Conservation (phyloP, 2,113 vertebrate genomes). For the Diphyllodes magnificus region DNA sequence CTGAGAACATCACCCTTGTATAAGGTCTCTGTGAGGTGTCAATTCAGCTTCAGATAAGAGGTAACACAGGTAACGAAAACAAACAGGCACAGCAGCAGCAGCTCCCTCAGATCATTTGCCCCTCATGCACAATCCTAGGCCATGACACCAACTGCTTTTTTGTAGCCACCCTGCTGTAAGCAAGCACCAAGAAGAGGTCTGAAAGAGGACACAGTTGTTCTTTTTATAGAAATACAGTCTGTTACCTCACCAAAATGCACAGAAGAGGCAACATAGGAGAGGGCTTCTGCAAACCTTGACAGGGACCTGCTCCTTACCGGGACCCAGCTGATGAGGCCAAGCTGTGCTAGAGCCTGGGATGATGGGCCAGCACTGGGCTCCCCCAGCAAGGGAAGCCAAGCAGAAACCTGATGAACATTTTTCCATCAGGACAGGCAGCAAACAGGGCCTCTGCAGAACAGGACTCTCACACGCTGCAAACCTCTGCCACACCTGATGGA, state of each 20-base stretch:
- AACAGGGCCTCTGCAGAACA: background rate
- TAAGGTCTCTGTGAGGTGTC: background rate
- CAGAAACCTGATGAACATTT: background rate
- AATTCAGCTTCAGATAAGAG: background rate
- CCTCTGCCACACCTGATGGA: background rate
- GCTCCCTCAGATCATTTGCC: background rate
- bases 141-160: background rate
- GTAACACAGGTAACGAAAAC: background rate
- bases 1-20: background rate
- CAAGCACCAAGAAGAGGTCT: background rate
- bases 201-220: background rate
- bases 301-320: background rate
- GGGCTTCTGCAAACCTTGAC: background rate
- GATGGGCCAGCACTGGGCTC: background rate
- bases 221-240: background rate
- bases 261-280: background rate
- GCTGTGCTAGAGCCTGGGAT: background rate
- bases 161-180: background rate
- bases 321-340: background rate
- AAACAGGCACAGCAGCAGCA: background rate
- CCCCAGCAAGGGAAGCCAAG: background rate
- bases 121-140: rapidly evolving
- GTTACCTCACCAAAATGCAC: background rate
- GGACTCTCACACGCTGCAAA: background rate
- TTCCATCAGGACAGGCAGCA: background rate